phyloP scores from a whole-genome alignment of 2,888 invertebrate genomes.

The Pachydiplax longipennis region DNA sequence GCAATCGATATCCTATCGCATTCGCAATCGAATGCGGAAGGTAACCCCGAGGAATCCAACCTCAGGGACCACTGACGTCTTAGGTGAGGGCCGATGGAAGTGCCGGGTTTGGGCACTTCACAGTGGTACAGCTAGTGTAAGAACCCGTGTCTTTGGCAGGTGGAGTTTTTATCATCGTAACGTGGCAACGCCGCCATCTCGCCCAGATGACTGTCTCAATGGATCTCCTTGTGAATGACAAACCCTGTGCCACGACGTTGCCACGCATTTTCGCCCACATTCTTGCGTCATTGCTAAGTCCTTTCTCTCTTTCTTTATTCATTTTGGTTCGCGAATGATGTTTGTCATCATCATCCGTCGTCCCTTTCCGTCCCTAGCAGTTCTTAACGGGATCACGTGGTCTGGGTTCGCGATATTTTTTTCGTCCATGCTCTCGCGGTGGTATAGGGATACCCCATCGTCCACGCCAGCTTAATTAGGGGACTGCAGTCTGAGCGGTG shows the following conservation, averaged over 20 bases:
- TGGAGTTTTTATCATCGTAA: background rate
- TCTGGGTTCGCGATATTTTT: background rate
- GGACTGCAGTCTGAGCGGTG: background rate
- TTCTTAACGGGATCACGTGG: background rate
- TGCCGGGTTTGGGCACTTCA: background rate
- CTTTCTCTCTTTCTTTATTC: background rate
- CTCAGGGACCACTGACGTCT: background rate
- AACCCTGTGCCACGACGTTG: constrained; percentile 4
- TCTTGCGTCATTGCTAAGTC: constrained; percentile 5
- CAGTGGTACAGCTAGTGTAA: background rate
- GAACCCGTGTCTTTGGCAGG: constrained; percentile 24
- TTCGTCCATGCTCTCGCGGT: background rate
- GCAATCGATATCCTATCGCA: background rate
- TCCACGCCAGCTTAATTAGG: background rate
- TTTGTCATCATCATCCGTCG: background rate
- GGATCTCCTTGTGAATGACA: constrained; percentile 36
- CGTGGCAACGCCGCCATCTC: constrained; percentile 26
- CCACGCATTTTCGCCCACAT: constrained; percentile 34
- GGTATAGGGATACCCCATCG: background rate
- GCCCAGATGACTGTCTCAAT: constrained; percentile 27
- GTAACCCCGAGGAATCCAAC: background rate
- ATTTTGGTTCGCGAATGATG: constrained; percentile 10
- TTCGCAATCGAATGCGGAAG: background rate
- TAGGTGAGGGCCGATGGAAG: background rate
- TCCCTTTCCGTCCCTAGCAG: background rate